Conservation (phyloP, 2,888 invertebrate species). For the Eueremaeus valkanovi region DNA sequence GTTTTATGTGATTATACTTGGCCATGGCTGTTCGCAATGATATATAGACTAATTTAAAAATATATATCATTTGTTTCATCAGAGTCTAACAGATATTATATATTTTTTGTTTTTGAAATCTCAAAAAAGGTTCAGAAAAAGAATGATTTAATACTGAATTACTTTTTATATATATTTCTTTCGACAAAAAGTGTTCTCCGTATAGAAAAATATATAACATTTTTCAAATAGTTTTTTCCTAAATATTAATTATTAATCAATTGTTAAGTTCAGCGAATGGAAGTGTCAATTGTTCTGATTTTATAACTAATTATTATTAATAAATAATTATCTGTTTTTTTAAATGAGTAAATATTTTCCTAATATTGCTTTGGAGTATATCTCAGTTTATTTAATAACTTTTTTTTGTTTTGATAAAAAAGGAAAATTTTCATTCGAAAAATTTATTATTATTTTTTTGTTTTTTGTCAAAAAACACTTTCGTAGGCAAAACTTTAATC, state of each 20-base stretch:
- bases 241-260: not conserved
- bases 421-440: not conserved
- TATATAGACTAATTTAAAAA: not conserved
- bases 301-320: conserved; percentile 24
- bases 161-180: not conserved
- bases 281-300: conserved; percentile 28
- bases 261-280: conserved; percentile 23
- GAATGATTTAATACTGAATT: too few species aligned
- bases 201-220: conserved; percentile 34
- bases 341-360: conserved; percentile 24
- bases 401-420: not conserved
- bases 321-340: not conserved
- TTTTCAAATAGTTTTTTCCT: conserved; percentile 24
- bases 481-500: conserved; percentile 31
- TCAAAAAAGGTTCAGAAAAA: too few species aligned
- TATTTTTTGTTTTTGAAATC: too few species aligned
- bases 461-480: not conserved
- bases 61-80: not conserved
- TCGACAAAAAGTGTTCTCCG: conserved; percentile 33
- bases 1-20: too few species aligned
- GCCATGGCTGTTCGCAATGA: too few species aligned
- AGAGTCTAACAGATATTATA: not conserved
- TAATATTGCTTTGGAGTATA: conserved; percentile 26
- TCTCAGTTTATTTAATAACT: not conserved
- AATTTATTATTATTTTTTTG: not conserved